These are phyloP conservation scores for Potorous gilbertii DNA, from an alignment of 2,797 vertebrate genomes.

Conservation along the genomic window DNA sequence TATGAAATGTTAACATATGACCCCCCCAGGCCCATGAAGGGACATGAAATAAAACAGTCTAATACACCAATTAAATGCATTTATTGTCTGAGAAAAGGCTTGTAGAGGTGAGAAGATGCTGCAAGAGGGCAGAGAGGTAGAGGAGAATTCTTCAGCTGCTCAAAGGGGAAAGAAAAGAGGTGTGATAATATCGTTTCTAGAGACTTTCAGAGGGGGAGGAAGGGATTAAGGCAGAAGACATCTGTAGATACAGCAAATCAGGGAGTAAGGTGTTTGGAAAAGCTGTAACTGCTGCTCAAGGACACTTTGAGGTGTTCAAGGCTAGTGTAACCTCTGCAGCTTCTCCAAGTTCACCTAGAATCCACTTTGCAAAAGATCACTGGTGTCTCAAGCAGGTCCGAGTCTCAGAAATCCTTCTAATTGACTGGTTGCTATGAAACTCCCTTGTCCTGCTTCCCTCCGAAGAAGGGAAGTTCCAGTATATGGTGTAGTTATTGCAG, in stretches of 20 bases:
- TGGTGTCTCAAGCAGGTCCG: background rate
- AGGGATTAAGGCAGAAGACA: background rate
- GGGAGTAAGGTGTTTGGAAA: background rate
- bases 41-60: background rate
- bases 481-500: background rate
- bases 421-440: background rate
- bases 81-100: background rate
- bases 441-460: background rate
- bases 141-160: background rate
- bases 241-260: background rate
- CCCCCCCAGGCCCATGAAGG: background rate
- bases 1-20: background rate
- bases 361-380: background rate
- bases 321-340: background rate
- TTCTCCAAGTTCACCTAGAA: background rate
- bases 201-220: background rate
- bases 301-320: background rate
- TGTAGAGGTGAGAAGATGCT: background rate
- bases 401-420: background rate
- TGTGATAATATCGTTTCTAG: background rate
- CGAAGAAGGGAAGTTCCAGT: background rate
- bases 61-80: background rate
- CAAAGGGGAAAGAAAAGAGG: background rate
- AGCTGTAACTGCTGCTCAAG: background rate
- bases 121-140: background rate